phyloP scores from a whole-genome alignment of 35 echinoderm and acorn worm genomes.

The Ophiothrix spiculata region DNA sequence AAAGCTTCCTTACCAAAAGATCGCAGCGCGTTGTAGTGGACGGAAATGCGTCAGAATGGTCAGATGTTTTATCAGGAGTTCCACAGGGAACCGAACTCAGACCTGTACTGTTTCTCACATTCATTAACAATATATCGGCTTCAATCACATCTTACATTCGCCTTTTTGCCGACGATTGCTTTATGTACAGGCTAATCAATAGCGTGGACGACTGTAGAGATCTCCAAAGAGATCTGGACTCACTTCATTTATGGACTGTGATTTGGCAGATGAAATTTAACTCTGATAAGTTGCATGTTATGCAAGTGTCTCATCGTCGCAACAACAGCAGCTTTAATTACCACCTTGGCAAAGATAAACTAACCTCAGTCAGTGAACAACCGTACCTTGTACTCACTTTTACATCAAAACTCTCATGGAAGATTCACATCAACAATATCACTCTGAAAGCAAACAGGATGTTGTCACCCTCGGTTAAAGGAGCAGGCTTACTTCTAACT shows the following conservation, averaged over 20 bases:
- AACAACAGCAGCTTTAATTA: conserved; percentile 9
- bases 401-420: conserved; percentile 33
- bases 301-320: conserved; percentile 37
- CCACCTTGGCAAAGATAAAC: neutral
- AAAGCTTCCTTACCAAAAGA: conserved; percentile 40
- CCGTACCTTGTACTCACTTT: conserved; percentile 9
- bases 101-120: conserved; percentile 47
- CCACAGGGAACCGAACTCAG: conserved; percentile 59
- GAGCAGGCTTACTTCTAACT: conserved; percentile 32
- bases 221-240: conserved; percentile 18
- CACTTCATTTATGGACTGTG: conserved; percentile 3
- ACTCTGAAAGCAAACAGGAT: neutral
- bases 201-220: neutral
- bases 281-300: conserved; percentile 24
- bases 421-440: conserved; percentile 31
- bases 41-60: conserved; percentile 29
- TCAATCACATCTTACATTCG: conserved; percentile 22
- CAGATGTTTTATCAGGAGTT: conserved; percentile 51
- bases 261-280: conserved; percentile 57
- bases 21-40: conserved; percentile 60
- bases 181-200: conserved; percentile 37
- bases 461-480: conserved; percentile 17
- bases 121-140: conserved; percentile 56
- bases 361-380: conserved; percentile 7
- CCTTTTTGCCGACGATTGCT: conserved; percentile 69